These are phyloP conservation scores for Pollimyrus isidori DNA, from an alignment of 2,113 vertebrate species.

Conservation along the genomic window DNA sequence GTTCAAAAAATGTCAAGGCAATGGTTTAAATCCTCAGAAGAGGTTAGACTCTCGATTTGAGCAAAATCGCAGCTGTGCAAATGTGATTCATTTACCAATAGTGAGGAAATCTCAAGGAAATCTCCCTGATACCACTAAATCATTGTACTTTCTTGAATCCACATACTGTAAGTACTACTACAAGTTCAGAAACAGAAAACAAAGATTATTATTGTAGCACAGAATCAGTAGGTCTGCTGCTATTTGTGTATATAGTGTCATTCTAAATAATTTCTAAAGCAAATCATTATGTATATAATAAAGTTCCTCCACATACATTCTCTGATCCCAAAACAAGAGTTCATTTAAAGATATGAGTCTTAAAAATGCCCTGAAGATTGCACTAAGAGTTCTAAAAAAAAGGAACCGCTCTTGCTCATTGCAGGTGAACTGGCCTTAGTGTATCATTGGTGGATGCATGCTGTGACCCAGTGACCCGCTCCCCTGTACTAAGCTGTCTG, in stretches of 20 bases:
- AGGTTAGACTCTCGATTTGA: background rate
- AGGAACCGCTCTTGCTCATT: background rate
- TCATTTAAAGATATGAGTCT: background rate
- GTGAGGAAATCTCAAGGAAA: background rate
- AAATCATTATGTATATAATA: background rate
- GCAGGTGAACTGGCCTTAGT: background rate
- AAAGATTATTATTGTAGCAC: background rate
- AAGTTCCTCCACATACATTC: background rate
- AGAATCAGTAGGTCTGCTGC: background rate
- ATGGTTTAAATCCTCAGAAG: background rate
- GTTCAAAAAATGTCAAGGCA: background rate
- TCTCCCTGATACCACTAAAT: background rate
- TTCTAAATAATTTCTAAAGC: background rate
- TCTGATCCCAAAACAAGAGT: background rate
- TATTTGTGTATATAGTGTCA: background rate
- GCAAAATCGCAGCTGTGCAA: background rate
- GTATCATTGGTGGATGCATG: background rate
- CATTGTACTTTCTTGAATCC: background rate
- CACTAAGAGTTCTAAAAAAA: background rate
- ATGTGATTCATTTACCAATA: background rate
- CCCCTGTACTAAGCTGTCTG: constrained; percentile 10
- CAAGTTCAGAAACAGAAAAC: background rate
- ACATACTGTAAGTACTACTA: background rate
- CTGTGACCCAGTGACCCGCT: constrained; percentile 41
- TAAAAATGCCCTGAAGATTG: background rate